Base-by-base conservation (phyloP, 2,113 vertebrate species). In the Spermophilus dauricus region DNA sequence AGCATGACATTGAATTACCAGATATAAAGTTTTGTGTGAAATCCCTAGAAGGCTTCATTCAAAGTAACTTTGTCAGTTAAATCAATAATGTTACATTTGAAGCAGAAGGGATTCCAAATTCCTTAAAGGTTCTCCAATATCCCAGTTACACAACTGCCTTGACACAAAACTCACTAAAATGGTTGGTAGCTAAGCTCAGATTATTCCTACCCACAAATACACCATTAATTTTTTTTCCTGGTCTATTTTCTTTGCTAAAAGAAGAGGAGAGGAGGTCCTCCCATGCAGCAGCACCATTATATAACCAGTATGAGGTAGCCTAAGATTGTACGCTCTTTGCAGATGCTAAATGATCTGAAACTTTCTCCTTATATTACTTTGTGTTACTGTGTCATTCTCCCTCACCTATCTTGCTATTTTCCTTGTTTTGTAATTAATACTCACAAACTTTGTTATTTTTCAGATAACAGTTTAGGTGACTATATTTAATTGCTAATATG, bases 241-340 rank as follows among this genome's bases (percentile, higher is more conserved):
- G 51, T 53, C 0, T 53, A 53, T 53, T 53, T 17, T 53, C 51
- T 53, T 72, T 11, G 32, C 37, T 30, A 76, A 39, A 81, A 51
- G 6, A 82, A 34, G 14, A 56, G 4, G 2, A 70, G 2, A 34
- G 5, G 14, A 76, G 3, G 53, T 22, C 14, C 13, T 34, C 30
- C 13, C 24, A 12, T 3, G 34, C 13, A 28, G 16, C n/a, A n/a
- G 39, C 16, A 16, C 5, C 24, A 17, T 42, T 11, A 16, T 2
- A 78, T 0, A 24, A 5, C 20, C n/a, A 67, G 11, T 1, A 1
- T 1, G 14, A 32, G 7, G 0, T 4, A 87, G 8, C 2, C 8
- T 63, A 72, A 18, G 1, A 18, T 7, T 1, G 10, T 34, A 48
- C 8, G 12, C 1, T 48, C 75, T 53, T 10, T 48, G 67, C n/a